Evolutionary conservation across 2,888 invertebrate genomes (phyloP), one percentile per base, ranked within the genome.

Genomic region (Aporophyla nigra): DNA sequence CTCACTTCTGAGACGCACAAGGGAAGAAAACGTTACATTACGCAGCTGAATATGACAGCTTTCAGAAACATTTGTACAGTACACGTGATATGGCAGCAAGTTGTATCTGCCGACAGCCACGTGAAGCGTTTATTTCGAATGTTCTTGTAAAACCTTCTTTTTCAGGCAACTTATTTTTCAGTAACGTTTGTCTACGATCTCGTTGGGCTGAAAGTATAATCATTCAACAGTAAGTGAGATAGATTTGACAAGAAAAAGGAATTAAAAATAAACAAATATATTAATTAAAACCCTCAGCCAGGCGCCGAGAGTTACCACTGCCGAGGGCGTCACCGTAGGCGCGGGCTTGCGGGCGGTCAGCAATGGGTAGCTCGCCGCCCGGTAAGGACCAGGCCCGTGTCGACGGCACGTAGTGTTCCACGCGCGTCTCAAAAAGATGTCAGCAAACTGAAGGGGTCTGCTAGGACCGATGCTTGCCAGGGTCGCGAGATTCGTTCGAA

Each of bases 11-110:
- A n/a, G n/a, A 53, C 10, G 21, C 10, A 14, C 40, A 7, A 24
- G n/a, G 16, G 40, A 27, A 16, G 27, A 75, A n/a, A n/a, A 0
- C 14, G n/a, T 54, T 40, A 49, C 40, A 24, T 51, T 7, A 21
- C 56, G 0, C 14, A 19, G 5, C 46, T 80, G 74, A 14, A 3
- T 58, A 19, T 58, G 81, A 80, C 78, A 80, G 74, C 74, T n/a
- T 46, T 74, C 74, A 73, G 14, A n/a, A 19, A 53, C 74, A 80
- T 14, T 33, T 46, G n/a, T n/a, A n/a, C 21, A 46, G 53, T 46
- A 27, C 58, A 80, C 74, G 78, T 65, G 78, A 80, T n/a, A 7
- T 46, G 19, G 43, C 21, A 40, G 16, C 2, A 46, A 43, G 51
- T 51, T 21, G 21, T 53, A 12, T 80, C 81, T 58, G 73, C 51